phyloP scores from a whole-genome alignment of 2,888 invertebrate genomes.

The Adineta ricciae region DNA sequence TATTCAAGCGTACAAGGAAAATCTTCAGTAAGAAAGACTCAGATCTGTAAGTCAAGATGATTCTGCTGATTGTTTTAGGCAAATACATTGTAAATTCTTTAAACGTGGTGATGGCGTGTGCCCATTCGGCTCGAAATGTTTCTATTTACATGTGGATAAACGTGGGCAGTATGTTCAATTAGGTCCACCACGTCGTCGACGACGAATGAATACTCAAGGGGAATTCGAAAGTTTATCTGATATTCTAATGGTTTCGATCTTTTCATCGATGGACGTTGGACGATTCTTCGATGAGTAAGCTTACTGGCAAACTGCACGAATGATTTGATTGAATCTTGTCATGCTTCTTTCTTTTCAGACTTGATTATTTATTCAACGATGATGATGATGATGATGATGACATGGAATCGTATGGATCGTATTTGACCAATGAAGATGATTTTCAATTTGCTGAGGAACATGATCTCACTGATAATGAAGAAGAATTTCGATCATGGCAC shows the following conservation, averaged over 20 bases:
- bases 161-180: constrained; percentile 59
- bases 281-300: neutral
- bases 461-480: neutral
- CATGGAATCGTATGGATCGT: neutral
- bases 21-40: constrained; percentile 55
- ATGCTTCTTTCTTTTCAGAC: neutral
- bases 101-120: constrained; percentile 69
- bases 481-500: neutral
- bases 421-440: neutral
- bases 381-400: neutral
- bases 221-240: constrained; percentile 25
- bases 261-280: neutral
- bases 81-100: constrained; percentile 73
- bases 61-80: constrained; percentile 42
- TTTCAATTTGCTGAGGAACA: neutral
- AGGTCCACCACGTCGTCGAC: constrained; percentile 54
- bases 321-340: neutral
- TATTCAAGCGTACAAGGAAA: constrained; percentile 65
- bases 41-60: too few species aligned
- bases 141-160: constrained; percentile 68
- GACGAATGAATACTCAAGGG: constrained; percentile 23
- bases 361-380: neutral
- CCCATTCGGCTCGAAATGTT: constrained; percentile 77
- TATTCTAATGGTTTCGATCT: neutral
- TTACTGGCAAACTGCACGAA: neutral